A percentile compares a stretch with the other conserved stretches of the same genome.
These are phyloP conservation scores for Castor canadensis DNA, from an alignment of 2,113 vertebrate genomes.

Conservation along the genomic window DNA sequence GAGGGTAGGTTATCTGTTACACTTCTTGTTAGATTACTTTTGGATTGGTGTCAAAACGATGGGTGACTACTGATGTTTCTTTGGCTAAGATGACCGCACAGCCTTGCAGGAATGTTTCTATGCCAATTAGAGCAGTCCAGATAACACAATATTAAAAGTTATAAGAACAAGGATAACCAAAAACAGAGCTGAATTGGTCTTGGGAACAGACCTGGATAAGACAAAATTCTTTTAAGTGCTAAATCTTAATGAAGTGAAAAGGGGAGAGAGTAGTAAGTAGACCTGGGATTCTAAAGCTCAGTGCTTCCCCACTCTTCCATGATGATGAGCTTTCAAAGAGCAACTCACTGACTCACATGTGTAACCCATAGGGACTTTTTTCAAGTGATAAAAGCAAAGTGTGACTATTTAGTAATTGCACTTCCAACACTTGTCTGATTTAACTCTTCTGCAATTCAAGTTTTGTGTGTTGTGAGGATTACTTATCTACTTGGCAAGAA, in stretches of 20 bases:
- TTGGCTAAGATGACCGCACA: background rate
- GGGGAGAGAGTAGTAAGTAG: background rate
- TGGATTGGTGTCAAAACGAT: background rate
- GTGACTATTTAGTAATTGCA: conserved; percentile 11
- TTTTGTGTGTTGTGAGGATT: background rate
- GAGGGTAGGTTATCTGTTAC: background rate
- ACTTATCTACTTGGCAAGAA: background rate
- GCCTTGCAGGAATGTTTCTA: background rate
- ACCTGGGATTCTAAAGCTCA: background rate
- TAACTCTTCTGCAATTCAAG: conserved; percentile 7
- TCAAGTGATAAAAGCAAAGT: conserved; percentile 41
- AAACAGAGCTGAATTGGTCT: background rate
- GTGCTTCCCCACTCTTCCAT: background rate
- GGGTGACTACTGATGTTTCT: background rate
- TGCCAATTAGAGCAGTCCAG: background rate
- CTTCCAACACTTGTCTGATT: background rate
- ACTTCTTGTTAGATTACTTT: background rate
- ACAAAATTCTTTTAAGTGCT: background rate
- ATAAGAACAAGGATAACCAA: background rate
- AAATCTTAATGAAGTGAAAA: background rate
- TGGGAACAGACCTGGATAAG: background rate
- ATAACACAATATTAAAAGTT: background rate
- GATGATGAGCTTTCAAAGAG: background rate
- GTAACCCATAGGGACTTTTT: conserved; percentile 14
- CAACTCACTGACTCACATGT: background rate